A percentile compares a stretch with the other conserved stretches of the same genome.
Conservation (phyloP, 1,140 invertebrate genomes). For the Atta cephalotes region DNA sequence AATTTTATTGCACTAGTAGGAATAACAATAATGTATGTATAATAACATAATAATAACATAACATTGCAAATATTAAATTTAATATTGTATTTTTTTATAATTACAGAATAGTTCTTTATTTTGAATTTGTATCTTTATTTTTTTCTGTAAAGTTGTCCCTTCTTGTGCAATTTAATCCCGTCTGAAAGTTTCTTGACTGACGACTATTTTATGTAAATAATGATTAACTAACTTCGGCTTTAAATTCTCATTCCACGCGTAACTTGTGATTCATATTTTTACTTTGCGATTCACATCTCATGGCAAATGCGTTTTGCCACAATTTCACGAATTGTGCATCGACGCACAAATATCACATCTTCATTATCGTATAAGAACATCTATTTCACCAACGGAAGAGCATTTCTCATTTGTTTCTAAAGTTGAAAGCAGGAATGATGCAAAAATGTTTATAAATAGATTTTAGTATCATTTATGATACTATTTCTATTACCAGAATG, state of each 20-base stretch:
- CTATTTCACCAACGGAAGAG: background rate
- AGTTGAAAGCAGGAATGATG: conserved; percentile 6
- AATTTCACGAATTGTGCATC: conserved; percentile 9
- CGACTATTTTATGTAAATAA: conserved; percentile 37
- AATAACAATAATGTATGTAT: background rate
- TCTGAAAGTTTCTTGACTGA: conserved; percentile 27
- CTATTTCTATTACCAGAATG: background rate
- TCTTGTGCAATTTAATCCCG: conserved; percentile 10
- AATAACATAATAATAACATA: background rate
- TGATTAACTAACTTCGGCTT: conserved; percentile 25
- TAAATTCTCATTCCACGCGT: conserved; percentile 26
- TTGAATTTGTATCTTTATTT: background rate
- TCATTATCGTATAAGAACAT: conserved; percentile 8
- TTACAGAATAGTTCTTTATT: background rate
- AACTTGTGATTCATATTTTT: conserved; percentile 11
- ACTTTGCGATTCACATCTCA: conserved; percentile 39
- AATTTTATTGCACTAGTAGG: conserved; percentile 24
- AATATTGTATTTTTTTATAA: conserved; percentile 3
- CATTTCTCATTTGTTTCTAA: background rate
- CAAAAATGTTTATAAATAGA: background rate
- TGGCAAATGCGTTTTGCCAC: conserved; percentile 20
- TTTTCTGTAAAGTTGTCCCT: background rate
- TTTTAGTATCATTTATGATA: background rate
- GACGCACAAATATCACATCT: background rate
- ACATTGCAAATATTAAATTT: background rate